These are phyloP conservation scores for Stegostoma tigrinum DNA, from an alignment of 2,113 vertebrate genomes.

Conservation along the genomic window DNA sequence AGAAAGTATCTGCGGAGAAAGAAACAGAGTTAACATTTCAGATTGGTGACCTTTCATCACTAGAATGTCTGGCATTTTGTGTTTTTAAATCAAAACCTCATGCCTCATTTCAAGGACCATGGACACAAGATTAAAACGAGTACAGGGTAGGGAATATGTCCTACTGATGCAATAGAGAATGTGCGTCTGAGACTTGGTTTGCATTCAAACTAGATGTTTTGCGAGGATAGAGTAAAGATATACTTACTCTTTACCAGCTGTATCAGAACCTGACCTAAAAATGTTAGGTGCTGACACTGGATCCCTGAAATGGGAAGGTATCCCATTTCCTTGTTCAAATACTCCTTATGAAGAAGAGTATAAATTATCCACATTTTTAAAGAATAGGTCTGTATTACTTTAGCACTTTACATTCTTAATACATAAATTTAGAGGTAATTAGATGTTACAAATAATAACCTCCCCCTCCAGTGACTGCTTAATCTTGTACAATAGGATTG, in stretches of 20 bases:
- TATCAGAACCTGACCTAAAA: neutral
- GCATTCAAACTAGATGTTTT: neutral
- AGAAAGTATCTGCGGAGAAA: neutral
- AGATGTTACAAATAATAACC: neutral
- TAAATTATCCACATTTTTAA: neutral
- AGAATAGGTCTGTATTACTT: neutral
- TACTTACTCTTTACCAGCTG: neutral
- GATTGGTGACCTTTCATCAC: neutral
- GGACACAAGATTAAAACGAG: neutral
- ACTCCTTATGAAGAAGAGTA: neutral
- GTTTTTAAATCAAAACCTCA: neutral
- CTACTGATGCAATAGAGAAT: neutral
- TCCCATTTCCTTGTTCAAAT: neutral
- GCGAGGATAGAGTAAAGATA: neutral
- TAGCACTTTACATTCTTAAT: neutral
- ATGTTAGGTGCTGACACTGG: neutral
- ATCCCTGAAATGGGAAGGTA: neutral
- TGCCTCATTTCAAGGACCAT: neutral
- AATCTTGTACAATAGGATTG: neutral
- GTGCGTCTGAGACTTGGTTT: neutral
- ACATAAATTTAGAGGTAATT: neutral
- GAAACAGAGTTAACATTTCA: neutral
- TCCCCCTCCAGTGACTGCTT: neutral
- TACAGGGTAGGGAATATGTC: neutral
- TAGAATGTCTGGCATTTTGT: neutral